Percentiles rank a stretch among this genome's conserved stretches.
Evolutionary conservation across 2,113 vertebrate genomes (phyloP).

Genomic region (Sinocyclocheilus maitianheensis): DNA sequence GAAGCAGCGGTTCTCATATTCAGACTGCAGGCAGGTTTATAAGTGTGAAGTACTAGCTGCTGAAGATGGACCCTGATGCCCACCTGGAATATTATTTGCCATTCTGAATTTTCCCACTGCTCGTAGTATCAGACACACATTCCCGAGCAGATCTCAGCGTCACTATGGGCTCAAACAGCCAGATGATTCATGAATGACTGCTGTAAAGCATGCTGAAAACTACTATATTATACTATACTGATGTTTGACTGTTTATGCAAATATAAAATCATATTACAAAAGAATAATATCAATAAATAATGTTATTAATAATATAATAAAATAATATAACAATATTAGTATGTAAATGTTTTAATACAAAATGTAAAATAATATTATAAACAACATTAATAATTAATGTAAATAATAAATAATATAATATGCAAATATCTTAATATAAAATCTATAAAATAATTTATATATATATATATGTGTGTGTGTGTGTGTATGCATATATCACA

Average conservation of each 20-base stretch:
- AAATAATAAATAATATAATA: no score
- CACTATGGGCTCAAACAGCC: not conserved
- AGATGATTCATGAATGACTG: not conserved
- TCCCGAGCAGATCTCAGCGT: not conserved
- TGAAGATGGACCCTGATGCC: not conserved
- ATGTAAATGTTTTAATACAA: not conserved
- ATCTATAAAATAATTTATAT: no score
- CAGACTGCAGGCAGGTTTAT: slow-evolving; percentile 25
- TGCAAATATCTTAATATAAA: no score
- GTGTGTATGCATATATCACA: no score
- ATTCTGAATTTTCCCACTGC: not conserved
- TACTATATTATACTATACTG: not conserved
- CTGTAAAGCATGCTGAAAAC: not conserved
- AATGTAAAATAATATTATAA: not conserved
- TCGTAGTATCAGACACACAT: slow-evolving; percentile 9
- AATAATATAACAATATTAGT: not conserved
- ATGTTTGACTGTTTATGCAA: not conserved
- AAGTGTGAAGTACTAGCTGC: not conserved
- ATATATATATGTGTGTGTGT: no score
- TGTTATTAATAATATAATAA: not conserved
- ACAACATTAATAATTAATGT: no score
- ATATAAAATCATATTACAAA: not conserved
- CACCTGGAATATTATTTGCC: not conserved
- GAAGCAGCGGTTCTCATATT: slow-evolving; percentile 62
- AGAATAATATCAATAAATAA: not conserved